phyloP scores from a whole-genome alignment of 1,140 invertebrate genomes.

The Drepana arcuata region DNA sequence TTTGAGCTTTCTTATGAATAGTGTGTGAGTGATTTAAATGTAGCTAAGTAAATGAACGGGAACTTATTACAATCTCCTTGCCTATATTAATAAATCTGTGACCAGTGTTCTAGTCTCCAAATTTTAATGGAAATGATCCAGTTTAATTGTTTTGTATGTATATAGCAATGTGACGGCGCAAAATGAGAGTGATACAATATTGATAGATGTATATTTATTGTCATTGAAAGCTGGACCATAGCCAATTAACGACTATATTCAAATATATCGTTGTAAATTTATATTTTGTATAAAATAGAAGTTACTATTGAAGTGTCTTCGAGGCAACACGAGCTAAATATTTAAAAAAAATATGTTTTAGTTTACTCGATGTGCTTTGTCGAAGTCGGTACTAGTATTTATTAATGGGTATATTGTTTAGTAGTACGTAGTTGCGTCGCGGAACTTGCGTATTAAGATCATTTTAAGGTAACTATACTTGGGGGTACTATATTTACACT shows the following conservation, averaged over 20 bases:
- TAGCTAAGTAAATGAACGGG: constrained; percentile 7
- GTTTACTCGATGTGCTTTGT: no score
- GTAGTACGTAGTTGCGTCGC: no score
- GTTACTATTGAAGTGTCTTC: no score
- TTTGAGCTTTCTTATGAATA: constrained; percentile 17
- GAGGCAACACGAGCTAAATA: no score
- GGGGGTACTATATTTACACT: no score
- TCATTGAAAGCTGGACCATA: constrained; percentile 17
- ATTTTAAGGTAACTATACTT: no score
- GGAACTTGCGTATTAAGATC: no score
- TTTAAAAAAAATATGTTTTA: no score
- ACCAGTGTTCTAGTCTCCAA: constrained; percentile 56
- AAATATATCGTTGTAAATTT: constrained; percentile 19
- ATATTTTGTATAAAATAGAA: constrained; percentile 25
- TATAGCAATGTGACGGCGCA: constrained; percentile 4
- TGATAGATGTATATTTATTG: no score
- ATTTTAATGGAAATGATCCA: constrained; percentile 18
- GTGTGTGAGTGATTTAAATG: constrained; percentile 12
- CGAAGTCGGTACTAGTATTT: no score
- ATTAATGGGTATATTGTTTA: no score
- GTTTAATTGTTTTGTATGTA: constrained; percentile 15
- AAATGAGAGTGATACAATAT: constrained; percentile 1
- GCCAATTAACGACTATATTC: constrained; percentile 15
- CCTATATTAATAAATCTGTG: constrained; percentile 42
- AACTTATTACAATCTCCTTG: constrained; percentile 41